Evolutionary conservation across 2,888 invertebrate species (phyloP), one percentile per base, ranked within the genome.

Genomic region (Lepetodrilus schrolli): DNA sequence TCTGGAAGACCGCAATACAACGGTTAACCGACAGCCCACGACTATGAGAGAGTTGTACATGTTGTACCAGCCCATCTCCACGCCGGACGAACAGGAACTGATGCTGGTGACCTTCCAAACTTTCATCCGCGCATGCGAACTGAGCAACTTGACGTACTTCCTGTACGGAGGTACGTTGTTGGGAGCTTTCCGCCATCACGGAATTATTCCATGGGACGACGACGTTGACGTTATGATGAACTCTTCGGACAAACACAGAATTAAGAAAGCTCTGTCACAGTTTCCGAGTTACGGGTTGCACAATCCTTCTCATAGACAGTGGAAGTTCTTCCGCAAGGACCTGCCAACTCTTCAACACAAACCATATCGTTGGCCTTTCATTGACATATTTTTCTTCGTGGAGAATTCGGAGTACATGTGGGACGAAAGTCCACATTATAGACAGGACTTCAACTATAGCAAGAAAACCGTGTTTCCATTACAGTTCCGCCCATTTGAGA

Each of bases 381-480:
- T 85, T 10, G 85, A 85, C 69, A 80, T 85, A 20, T 84, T 82
- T 68, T 83, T 85, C 74, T 84, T 80, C 69, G 71, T 23, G 2
- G 82, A 82, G 48, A 83, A 84, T 50, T 65, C 37, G 4, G 82
- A 80, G 10, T 81, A 84, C 65, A 73, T 85, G 10, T 78, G 74
- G 76, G 82, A 78, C 34, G 75, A 75, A 36, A 48, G 71, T 37
- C 75, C 70, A 5, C 23, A 36, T 4, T 77, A 73, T 37, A 68
- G 70, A 66, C 66, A 72, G 5, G 69, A 69, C 4, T 78, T 74
- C 48, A 70, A 37, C 30, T 78, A 66, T 37, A 58, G 37, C 10
- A 78, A 74, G 66, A 38, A 47, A 17, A 58, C 69, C 17, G 72
- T 78, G 0, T 78, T 75, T 36, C 78, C 78, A 1, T 37, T 78